Evolutionary conservation across 2,888 invertebrate species (phyloP).

Genomic region (Gryllus longicercus): DNA sequence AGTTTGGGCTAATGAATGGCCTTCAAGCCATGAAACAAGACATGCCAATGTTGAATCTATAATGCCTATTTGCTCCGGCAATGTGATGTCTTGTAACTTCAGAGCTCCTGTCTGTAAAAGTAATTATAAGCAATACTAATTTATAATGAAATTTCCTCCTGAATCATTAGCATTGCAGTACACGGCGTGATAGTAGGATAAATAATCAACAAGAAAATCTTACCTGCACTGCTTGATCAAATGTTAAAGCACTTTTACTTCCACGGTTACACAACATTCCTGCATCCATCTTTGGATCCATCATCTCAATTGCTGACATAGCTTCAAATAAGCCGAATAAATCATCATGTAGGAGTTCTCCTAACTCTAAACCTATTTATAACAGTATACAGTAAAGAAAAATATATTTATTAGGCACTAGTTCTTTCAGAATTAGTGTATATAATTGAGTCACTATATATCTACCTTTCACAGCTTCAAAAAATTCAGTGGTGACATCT

Average conservation of each 20-base stretch:
- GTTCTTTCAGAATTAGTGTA: not conserved
- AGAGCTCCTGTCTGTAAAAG: slow-evolving; percentile 65
- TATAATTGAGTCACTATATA: not conserved
- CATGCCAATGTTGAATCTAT: slow-evolving; percentile 93
- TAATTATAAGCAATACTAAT: slow-evolving; percentile 20
- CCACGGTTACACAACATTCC: slow-evolving; percentile 94
- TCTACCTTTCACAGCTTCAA: slow-evolving; percentile 58
- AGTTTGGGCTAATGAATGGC: slow-evolving; percentile 93
- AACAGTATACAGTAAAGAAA: slow-evolving; percentile 9
- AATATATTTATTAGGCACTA: not conserved
- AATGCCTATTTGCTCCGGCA: slow-evolving; percentile 82
- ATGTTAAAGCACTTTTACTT: slow-evolving; percentile 76
- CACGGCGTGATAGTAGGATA: too few relatives aligned
- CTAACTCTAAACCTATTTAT: slow-evolving; percentile 70
- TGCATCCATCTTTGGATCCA: slow-evolving; percentile 99
- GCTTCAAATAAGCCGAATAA: slow-evolving; percentile 92
- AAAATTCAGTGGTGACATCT: slow-evolving; percentile 64
- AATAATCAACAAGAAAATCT: slow-evolving; percentile 33
- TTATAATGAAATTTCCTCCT: not conserved
- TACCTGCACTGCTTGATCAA: slow-evolving; percentile 81
- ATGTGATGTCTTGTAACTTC: slow-evolving; percentile 71
- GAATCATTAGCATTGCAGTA: not conserved
- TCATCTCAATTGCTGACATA: slow-evolving; percentile 99
- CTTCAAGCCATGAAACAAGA: slow-evolving; percentile 95
- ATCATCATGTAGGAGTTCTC: slow-evolving; percentile 88